Base-by-base conservation (phyloP, 2,888 invertebrate species). In the Malthinus flaveolus region DNA sequence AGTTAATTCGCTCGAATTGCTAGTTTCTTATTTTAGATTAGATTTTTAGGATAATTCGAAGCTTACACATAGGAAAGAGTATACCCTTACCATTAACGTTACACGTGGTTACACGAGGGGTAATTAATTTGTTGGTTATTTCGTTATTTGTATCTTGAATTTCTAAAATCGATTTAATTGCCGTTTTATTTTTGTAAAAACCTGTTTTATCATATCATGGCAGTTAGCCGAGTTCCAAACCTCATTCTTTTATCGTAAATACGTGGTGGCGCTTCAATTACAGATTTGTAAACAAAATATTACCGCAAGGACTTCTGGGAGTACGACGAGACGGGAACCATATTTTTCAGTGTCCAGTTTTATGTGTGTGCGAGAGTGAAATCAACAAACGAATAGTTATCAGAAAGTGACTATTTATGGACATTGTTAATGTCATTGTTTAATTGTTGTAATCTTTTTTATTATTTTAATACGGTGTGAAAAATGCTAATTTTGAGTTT, bases 261-360 rank as follows among this genome's bases (percentile, higher is more conserved):
- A n/a, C 9, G 0, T 7, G 45, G 32, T 45, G 45, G n/a, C 45
- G 45, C 5, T 1, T 23, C 23, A 8, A 45, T n/a, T 32, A 11
- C 6, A 35, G 15, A 15, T 13, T 23, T n/a, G 39, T 42, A 45
- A 31, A 45, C 45, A 32, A 45, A 45, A 45, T 31, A 46, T 44
- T 42, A 49, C 72, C 79, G 80, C 80, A 79, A 79, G 75, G 81
- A 77, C 79, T 82, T 80, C 79, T 81, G 82, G 82, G 81, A 80
- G 79, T 79, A 75, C 76, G 77, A 76, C 77, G 78, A 69, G 74
- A 82, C 79, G 80, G 81, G 80, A 82, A 82, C 83, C 82, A 82
- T 80, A 80, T 82, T 82, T 82, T 82, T 81, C 80, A 79, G 80
- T 81, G 80, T 78, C 78, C 77, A 79, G 71, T 73, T 75, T 80